These are phyloP conservation scores for Goniozus legneri DNA, from an alignment of 1,140 invertebrate genomes.

Conservation along the genomic window DNA sequence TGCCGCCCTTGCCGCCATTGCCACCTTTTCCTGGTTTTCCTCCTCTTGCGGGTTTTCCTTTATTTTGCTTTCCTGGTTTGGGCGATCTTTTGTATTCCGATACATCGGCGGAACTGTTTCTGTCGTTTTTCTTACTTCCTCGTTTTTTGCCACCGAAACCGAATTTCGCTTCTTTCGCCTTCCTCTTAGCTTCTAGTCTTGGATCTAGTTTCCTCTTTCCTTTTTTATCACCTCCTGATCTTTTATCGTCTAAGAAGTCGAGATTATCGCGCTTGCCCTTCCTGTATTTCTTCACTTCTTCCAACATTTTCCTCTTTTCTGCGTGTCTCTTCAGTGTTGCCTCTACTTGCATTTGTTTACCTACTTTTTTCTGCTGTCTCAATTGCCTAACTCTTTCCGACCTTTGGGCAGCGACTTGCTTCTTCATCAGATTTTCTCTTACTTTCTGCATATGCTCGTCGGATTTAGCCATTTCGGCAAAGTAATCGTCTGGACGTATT, in stretches of 20 bases:
- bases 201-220: constrained; percentile 45
- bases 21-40: constrained; percentile 44
- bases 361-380: constrained; percentile 86
- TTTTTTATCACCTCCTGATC: constrained; percentile 47
- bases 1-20: constrained; percentile 19
- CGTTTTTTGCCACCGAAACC: constrained; percentile 96
- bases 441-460: constrained; percentile 98
- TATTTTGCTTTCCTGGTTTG: constrained; percentile 42
- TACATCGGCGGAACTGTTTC: constrained; percentile 69
- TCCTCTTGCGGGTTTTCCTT: constrained; percentile 29
- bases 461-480: constrained; percentile 98
- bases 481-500: constrained; percentile 91
- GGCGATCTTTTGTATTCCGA: constrained; percentile 58
- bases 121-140: constrained; percentile 84
- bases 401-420: constrained; percentile 78
- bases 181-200: constrained; percentile 59
- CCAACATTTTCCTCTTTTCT: constrained; percentile 76
- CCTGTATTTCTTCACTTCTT: constrained; percentile 80
- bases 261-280: constrained; percentile 78
- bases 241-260: constrained; percentile 80
- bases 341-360: constrained; percentile 85
- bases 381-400: constrained; percentile 87
- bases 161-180: constrained; percentile 81
- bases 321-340: constrained; percentile 73
- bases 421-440: constrained; percentile 76